Conservation (phyloP, 2,113 vertebrate genomes). For the Oceanodroma tethys region DNA sequence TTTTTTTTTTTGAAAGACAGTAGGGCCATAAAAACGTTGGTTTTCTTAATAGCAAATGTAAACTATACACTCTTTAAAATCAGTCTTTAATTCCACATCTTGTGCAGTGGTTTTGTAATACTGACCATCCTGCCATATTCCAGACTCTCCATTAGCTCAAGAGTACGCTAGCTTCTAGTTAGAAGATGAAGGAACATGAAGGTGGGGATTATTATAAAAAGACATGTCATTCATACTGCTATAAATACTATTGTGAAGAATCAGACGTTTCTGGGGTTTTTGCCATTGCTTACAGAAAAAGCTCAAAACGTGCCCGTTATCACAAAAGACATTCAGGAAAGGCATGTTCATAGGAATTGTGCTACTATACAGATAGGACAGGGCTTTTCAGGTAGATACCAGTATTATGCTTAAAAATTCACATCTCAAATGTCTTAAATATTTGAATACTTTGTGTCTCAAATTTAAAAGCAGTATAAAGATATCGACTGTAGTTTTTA, state of each 20-base stretch:
- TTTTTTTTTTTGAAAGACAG: not conserved
- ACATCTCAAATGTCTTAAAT: not conserved
- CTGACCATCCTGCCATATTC: not conserved
- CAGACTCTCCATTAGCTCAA: not conserved
- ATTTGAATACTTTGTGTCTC: not conserved
- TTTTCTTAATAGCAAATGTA: not conserved
- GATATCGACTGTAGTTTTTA: conserved; percentile 11
- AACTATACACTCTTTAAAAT: not conserved
- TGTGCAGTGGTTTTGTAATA: not conserved
- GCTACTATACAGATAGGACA: not conserved
- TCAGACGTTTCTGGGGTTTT: not conserved
- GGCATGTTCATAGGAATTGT: rapidly evolving
- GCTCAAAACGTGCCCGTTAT: not conserved
- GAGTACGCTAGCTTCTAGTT: not conserved
- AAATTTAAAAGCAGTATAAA: not conserved
- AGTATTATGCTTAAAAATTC: not conserved
- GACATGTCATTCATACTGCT: not conserved
- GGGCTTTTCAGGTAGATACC: not conserved
- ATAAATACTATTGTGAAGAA: not conserved
- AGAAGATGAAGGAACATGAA: not conserved
- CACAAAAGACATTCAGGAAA: not conserved
- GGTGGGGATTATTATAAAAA: not conserved
- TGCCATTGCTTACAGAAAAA: not conserved
- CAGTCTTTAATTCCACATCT: not conserved
- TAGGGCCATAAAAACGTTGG: not conserved